Conservation (phyloP, 2,113 vertebrate genomes). For the Centropus bengalensis region DNA sequence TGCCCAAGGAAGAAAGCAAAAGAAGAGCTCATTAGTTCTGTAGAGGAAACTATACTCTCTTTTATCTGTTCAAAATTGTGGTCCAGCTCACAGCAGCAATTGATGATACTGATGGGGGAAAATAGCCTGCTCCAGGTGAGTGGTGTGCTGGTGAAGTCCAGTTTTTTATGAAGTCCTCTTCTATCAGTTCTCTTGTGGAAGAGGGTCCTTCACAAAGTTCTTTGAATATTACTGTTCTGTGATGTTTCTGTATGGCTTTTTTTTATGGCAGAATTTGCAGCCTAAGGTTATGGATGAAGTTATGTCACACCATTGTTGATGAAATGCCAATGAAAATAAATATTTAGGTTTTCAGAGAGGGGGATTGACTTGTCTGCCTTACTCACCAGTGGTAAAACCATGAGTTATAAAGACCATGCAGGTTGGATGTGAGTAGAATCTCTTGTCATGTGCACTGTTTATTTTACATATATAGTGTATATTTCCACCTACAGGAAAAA, state of each 20-base stretch:
- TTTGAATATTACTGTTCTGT: not conserved
- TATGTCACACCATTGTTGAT: fast-evolving
- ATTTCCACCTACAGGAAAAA: not conserved
- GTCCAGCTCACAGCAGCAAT: not conserved
- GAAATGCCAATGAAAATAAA: not conserved
- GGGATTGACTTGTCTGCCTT: not conserved
- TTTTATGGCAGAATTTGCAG: not conserved
- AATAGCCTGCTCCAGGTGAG: not conserved
- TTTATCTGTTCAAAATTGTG: not conserved
- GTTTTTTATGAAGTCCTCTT: not conserved
- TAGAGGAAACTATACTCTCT: not conserved
- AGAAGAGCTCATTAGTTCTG: not conserved
- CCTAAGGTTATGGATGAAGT: not conserved
- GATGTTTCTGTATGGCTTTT: not conserved
- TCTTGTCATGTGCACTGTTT: not conserved
- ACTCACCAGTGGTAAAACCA: not conserved
- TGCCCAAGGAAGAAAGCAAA: not conserved
- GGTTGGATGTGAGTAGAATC: not conserved
- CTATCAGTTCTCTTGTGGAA: not conserved
- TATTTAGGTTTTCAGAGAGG: not conserved
- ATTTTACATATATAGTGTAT: not conserved
- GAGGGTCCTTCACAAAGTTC: not conserved
- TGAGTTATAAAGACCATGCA: not conserved
- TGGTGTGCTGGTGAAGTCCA: not conserved
- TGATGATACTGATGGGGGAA: not conserved